Conservation (phyloP, 2,113 vertebrate genomes). For the Passer domesticus region DNA sequence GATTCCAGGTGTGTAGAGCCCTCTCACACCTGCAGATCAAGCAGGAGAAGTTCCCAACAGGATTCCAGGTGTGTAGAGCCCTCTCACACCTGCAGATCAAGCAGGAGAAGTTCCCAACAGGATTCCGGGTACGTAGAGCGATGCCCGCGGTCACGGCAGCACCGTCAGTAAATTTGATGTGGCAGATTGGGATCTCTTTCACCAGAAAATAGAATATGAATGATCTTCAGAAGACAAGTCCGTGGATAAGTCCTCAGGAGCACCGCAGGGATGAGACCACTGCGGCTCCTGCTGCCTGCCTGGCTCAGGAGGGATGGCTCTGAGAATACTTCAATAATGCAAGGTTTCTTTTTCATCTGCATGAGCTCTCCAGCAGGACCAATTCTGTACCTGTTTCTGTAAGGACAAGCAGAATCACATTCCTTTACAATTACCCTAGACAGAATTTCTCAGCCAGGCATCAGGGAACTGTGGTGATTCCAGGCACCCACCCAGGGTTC, state of each 20-base stretch:
- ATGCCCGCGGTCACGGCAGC: neutral
- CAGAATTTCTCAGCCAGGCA: neutral
- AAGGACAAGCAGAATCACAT: neutral
- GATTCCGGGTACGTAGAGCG: neutral
- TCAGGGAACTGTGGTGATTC: accelerated
- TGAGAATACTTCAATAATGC: neutral
- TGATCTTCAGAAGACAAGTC: neutral
- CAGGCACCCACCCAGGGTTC: neutral
- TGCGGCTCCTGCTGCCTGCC: neutral
- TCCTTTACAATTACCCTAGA: neutral
- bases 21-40: neutral
- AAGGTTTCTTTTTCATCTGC: neutral
- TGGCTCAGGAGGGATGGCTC: neutral
- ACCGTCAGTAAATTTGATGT: neutral
- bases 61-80: no score
- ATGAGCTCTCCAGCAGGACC: neutral
- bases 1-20: no score
- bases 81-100: neutral
- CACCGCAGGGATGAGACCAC: neutral
- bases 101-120: neutral
- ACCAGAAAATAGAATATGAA: neutral
- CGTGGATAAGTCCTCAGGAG: neutral
- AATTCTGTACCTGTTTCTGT: neutral
- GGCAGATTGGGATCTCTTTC: neutral
- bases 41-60: neutral